Percentiles rank a stretch among this genome's conserved stretches.
phyloP scores from a whole-genome alignment of 2,113 vertebrate genomes.

The Manacus vitellinus region DNA sequence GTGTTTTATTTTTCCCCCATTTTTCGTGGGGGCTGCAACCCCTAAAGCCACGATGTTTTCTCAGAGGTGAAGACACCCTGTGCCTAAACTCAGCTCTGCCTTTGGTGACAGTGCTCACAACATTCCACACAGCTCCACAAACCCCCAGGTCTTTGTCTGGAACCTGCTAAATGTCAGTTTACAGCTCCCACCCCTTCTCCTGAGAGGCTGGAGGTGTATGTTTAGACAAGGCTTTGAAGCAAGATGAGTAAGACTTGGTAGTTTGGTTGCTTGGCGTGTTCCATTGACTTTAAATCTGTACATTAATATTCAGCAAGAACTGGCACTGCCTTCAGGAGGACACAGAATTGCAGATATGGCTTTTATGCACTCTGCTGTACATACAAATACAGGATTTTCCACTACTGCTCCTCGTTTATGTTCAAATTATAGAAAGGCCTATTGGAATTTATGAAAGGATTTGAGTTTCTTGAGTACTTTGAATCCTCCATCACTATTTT shows the following conservation, averaged over 20 bases:
- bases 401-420: not conserved
- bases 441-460: not conserved
- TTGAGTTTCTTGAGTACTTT: not conserved
- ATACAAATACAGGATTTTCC: not conserved
- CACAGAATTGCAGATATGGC: not conserved
- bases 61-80: not conserved
- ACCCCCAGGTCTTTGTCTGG: not conserved
- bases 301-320: not conserved
- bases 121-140: not conserved
- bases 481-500: not conserved
- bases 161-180: not conserved
- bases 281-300: not conserved
- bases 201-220: conserved; percentile 3
- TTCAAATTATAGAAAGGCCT: not conserved
- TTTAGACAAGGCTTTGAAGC: conserved; percentile 20
- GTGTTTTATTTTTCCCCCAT: not conserved
- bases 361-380: not conserved
- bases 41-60: not conserved
- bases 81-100: not conserved
- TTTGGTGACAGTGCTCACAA: not conserved
- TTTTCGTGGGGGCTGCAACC: not conserved
- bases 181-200: not conserved
- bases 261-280: not conserved
- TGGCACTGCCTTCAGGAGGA: not conserved
- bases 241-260: not conserved